Evolutionary conservation across 2,888 invertebrate species (phyloP).

Genomic region (Apotomis capreana): DNA sequence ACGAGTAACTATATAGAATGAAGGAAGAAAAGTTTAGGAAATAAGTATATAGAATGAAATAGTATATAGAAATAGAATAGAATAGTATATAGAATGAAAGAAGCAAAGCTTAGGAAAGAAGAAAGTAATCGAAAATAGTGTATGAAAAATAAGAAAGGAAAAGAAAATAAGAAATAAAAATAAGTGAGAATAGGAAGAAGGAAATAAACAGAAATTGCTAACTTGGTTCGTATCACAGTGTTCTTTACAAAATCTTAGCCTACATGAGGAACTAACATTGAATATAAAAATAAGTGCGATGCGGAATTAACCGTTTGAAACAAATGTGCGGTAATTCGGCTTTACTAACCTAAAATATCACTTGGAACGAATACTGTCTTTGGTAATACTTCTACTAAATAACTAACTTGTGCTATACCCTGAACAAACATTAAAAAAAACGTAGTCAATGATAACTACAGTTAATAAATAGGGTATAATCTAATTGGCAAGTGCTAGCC

Average conservation of each 20-base stretch:
- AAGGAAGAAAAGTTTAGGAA: too few relatives aligned
- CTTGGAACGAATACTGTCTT: constrained; percentile 78
- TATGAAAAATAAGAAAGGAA: not conserved
- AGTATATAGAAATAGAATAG: not conserved
- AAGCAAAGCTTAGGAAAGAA: too few relatives aligned
- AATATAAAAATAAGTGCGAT: constrained; percentile 56
- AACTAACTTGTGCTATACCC: constrained; percentile 40
- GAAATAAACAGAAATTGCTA: constrained; percentile 54
- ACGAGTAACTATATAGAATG: too few relatives aligned
- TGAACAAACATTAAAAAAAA: not conserved
- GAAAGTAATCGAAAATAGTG: not conserved
- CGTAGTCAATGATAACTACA: constrained; percentile 1
- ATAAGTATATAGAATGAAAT: too few relatives aligned
- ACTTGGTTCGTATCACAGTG: constrained; percentile 79
- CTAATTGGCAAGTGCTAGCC: constrained; percentile 51
- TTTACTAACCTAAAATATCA: constrained; percentile 55
- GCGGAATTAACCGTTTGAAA: constrained; percentile 78
- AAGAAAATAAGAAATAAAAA: not conserved
- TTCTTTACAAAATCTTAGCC: constrained; percentile 64
- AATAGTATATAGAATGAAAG: too few relatives aligned
- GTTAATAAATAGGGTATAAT: constrained; percentile 15
- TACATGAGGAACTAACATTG: constrained; percentile 64
- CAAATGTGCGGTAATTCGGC: constrained; percentile 82
- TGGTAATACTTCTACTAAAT: constrained; percentile 64
- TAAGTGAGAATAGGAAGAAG: constrained; percentile 12